Base-by-base conservation (phyloP, 92 coral and sea anemone species). In the Bergia sp. region DNA sequence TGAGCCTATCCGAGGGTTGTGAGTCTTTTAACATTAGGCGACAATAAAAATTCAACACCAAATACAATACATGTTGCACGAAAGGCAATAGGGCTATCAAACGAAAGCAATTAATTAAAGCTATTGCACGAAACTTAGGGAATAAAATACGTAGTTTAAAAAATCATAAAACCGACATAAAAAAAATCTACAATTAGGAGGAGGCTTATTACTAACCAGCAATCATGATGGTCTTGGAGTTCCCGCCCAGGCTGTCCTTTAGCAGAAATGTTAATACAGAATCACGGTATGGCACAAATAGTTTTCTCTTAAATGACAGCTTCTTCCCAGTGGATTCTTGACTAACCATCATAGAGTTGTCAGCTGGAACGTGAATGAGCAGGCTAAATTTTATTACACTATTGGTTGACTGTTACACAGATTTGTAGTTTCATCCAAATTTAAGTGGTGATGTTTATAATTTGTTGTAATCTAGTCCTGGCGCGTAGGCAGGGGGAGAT, bases 191-290 rank as follows among this genome's bases (percentile, higher is more conserved):
- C 29, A 49, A 29, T 50, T 16, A 4, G n/a, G 37, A 80, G 8
- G 3, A 15, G 38, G 8, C 41, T 18, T 2, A 43, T 4, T 64
- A 37, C 91, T 78, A 49, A 97, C 99, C 99, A 87, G 99, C 99
- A 39, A 97, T 92, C 99, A 97, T 97, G 82, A 97, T 93, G 15
- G 99, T 97, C 82, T 97, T 97, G 4, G 99, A 95, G 76, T 96
- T 96, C 9, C 99, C 99, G 37, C 99, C 99, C 18, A 96, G 89
- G 55, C 99, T 96, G 92, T 97, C 99, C 80, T 97, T 97, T 2
- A 97, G 94, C 37, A 97, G 94, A 91, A 96, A 97, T 11, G 99
- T 97, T 41, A 97, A 85, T 12, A 93, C 96, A 21, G 99, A 95
- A 84, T 97, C 99, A 2, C 99, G 94, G 92, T 97, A 97, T 37